These are phyloP conservation scores for Trematomus loennbergii DNA, from an alignment of 2,113 vertebrate species.

Conservation along the genomic window DNA sequence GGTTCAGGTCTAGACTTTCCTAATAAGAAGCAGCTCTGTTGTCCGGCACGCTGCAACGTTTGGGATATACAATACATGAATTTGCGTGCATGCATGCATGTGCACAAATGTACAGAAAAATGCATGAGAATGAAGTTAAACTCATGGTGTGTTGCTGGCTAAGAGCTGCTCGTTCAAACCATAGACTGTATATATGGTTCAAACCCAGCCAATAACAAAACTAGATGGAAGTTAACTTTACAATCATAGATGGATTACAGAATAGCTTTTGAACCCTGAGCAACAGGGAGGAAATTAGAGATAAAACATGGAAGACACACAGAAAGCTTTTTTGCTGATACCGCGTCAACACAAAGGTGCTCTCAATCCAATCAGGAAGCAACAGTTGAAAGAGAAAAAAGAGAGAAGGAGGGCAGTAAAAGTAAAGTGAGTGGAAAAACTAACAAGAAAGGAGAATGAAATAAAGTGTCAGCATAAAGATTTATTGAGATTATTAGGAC, in stretches of 20 bases:
- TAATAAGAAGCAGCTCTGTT: constrained; percentile 51
- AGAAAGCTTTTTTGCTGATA: neutral
- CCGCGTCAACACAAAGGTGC: neutral
- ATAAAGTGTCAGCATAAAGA: neutral
- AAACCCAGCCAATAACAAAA: too few species aligned
- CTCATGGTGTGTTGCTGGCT: neutral
- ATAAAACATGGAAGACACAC: neutral
- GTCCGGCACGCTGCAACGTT: neutral
- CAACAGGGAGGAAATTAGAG: neutral
- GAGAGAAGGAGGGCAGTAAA: neutral
- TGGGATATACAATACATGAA: neutral
- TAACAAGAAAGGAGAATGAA: neutral
- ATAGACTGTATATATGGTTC: too few species aligned
- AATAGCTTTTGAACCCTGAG: neutral
- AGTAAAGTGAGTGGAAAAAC: neutral
- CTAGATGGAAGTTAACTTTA: neutral
- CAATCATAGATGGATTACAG: neutral
- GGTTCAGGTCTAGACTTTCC: constrained; percentile 59
- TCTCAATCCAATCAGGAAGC: neutral
- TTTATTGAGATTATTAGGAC: neutral
- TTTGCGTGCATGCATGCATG: neutral
- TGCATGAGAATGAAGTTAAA: neutral
- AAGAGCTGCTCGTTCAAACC: neutral
- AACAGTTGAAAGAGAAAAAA: neutral
- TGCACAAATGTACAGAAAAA: neutral